A percentile compares a stretch with the other conserved stretches of the same genome.
phyloP scores from a whole-genome alignment of 2,888 invertebrate genomes.

The Pseudanteris insignis region DNA sequence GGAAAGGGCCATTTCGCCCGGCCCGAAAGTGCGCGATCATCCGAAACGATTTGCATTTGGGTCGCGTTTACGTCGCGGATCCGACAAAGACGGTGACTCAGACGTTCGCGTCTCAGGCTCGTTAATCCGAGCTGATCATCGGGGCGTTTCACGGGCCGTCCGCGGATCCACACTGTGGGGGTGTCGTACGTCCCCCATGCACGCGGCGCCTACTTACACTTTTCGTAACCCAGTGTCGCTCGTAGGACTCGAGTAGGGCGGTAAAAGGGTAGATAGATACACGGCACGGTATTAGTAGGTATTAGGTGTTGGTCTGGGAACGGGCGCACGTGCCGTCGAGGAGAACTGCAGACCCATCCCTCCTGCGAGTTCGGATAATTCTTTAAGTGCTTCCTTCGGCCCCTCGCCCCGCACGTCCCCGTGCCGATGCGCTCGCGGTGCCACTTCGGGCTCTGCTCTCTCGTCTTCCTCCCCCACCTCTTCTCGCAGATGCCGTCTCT shows the following conservation, averaged over 20 bases:
- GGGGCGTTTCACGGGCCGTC: too few relatives aligned
- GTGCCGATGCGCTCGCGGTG: conserved; percentile 45
- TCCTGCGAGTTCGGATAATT: conserved; percentile 65
- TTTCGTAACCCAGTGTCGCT: conserved; percentile 48
- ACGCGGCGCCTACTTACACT: conserved; percentile 36
- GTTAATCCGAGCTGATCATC: conserved; percentile 34
- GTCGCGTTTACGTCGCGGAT: conserved; percentile 19
- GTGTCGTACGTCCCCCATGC: conserved; percentile 14
- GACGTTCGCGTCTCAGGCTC: conserved; percentile 23
- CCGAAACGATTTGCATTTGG: conserved; percentile 20
- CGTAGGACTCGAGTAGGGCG: conserved; percentile 62
- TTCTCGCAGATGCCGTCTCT: too few relatives aligned
- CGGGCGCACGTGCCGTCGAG: conserved; percentile 63
- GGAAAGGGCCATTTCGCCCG: not conserved
- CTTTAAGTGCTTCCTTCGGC: conserved; percentile 66
- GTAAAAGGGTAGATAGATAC: conserved; percentile 66
- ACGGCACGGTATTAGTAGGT: conserved; percentile 65
- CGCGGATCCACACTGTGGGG: too few relatives aligned
- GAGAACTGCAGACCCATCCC: conserved; percentile 54
- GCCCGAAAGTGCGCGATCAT: not conserved
- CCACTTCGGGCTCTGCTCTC: conserved; percentile 39
- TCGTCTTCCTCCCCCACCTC: conserved; percentile 15
- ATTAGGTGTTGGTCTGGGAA: conserved; percentile 67
- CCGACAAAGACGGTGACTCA: conserved; percentile 17
- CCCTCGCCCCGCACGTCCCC: conserved; percentile 45